These are phyloP conservation scores for Rhinolophus ferrumequinum DNA, from an alignment of 2,113 vertebrate species.

Conservation along the genomic window DNA sequence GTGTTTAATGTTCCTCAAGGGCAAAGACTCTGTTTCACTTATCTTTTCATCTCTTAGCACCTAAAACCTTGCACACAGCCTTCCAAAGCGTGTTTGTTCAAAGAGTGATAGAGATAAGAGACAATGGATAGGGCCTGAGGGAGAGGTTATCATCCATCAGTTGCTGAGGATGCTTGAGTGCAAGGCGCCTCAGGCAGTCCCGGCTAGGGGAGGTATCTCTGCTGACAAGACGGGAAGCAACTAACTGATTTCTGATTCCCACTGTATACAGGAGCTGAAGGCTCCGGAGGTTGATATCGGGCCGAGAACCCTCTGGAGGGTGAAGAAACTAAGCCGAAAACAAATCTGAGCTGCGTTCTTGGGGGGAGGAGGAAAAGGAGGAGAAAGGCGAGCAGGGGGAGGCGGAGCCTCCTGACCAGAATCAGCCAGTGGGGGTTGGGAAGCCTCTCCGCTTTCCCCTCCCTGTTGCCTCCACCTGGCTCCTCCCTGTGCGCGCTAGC, in stretches of 20 bases:
- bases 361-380: neutral
- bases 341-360: neutral
- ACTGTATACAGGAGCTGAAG: neutral
- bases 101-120: neutral
- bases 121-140: neutral
- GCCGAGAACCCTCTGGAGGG: neutral
- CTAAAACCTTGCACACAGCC: neutral
- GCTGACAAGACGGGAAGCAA: neutral
- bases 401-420: constrained; percentile 56
- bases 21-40: neutral
- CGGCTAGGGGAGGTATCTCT: neutral
- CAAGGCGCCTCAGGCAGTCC: neutral
- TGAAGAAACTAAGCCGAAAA: neutral
- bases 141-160: neutral
- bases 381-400: neutral
- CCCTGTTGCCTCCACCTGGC: constrained; percentile 68
- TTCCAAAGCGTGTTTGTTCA: neutral
- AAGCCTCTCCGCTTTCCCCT: constrained; percentile 25
- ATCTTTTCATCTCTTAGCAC: neutral
- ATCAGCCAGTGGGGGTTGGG: constrained; percentile 25
- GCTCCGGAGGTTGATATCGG: neutral
- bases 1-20: neutral
- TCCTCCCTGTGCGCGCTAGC: constrained; percentile 71
- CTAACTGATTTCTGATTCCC: neutral
- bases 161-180: neutral